Evolutionary conservation across 2,888 invertebrate species (phyloP).

Genomic region (Ferdinandea cuprea): DNA sequence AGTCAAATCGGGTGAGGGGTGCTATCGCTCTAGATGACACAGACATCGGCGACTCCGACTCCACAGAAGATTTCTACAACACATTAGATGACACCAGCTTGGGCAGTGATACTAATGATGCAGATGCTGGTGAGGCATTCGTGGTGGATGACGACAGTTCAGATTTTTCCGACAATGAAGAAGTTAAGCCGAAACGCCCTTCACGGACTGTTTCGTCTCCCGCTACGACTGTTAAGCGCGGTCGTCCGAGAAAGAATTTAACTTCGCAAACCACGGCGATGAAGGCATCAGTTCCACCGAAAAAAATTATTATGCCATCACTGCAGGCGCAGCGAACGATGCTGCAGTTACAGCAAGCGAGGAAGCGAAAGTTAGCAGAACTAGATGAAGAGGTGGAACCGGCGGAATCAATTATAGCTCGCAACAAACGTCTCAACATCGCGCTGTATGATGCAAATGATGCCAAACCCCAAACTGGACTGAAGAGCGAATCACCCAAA

Average conservation of each 20-base stretch:
- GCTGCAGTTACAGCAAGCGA: slow-evolving; percentile 6
- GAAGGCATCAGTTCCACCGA: slow-evolving; percentile 6
- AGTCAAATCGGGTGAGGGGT: slow-evolving; percentile 73
- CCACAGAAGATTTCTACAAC: slow-evolving; percentile 55
- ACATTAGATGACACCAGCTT: slow-evolving; percentile 65
- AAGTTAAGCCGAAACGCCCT: slow-evolving; percentile 36
- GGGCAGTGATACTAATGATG: slow-evolving; percentile 77
- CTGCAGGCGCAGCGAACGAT: neutral
- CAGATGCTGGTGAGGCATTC: slow-evolving; percentile 76
- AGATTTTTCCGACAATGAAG: slow-evolving; percentile 55
- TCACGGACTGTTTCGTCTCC: neutral
- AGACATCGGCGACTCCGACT: slow-evolving; percentile 41
- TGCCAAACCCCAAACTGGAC: slow-evolving; percentile 20
- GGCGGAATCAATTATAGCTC: slow-evolving; percentile 70
- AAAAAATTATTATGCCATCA: neutral
- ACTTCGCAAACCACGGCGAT: neutral
- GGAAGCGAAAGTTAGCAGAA: slow-evolving; percentile 53
- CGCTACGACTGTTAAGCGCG: slow-evolving; percentile 26
- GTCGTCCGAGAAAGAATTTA: slow-evolving; percentile 28
- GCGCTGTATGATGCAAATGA: slow-evolving; percentile 75
- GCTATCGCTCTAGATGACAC: slow-evolving; percentile 52
- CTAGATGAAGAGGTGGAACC: slow-evolving; percentile 31
- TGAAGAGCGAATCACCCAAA: slow-evolving; percentile 4
- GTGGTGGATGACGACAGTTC: slow-evolving; percentile 58
- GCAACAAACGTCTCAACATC: slow-evolving; percentile 75